Base-by-base conservation (phyloP, 2,113 vertebrate genomes). In the Dryoscopus gambensis region DNA sequence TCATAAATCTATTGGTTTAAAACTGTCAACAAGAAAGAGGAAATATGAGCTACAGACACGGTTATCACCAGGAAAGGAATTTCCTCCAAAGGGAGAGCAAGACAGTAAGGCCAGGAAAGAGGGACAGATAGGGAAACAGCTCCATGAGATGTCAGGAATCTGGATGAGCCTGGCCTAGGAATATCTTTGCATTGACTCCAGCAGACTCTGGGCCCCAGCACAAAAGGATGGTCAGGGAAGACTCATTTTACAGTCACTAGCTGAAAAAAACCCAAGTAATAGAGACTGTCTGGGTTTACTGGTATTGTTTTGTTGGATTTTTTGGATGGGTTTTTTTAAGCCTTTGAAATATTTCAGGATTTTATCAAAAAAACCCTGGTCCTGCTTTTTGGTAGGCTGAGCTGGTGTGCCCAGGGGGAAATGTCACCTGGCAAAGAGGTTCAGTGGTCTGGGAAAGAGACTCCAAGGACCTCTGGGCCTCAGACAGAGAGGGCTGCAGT, bases 1-100 rank as follows among this genome's bases (percentile, higher is more conserved):
- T 85, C 96, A 97, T 97, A 96, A 97, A 97, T 97, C 97, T 95
- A 52, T 95, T 95, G 97, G 94, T 96, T 97, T 97, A 97, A 97
- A 97, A 96, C 97, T 97, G 97, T 97, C 97, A 97, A 87, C 96
- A 97, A 95, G 96, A 89, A 89, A 80, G 94, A 92, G 96, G 94
- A 97, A 97, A 97, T 96, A 96, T 89, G 96, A 97, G 93, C 93
- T 95, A 95, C 87, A 96, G 92, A 84, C 94, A 18, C 23, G 84
- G 92, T 96, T 97, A 97, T 97, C 97, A 93, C 96, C 81, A 91
- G 77, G 78, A 97, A 94, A 96, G 96, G 97, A 97, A 97, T 96
- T 97, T 97, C 97, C 96, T 97, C 95, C 78, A 57, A 95, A 85
- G 86, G 75, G 91, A 96, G 92, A 95, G 81, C 70, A 97, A 92